phyloP scores from a whole-genome alignment of 2,797 vertebrate species.

The Lophotriccus pileatus region DNA sequence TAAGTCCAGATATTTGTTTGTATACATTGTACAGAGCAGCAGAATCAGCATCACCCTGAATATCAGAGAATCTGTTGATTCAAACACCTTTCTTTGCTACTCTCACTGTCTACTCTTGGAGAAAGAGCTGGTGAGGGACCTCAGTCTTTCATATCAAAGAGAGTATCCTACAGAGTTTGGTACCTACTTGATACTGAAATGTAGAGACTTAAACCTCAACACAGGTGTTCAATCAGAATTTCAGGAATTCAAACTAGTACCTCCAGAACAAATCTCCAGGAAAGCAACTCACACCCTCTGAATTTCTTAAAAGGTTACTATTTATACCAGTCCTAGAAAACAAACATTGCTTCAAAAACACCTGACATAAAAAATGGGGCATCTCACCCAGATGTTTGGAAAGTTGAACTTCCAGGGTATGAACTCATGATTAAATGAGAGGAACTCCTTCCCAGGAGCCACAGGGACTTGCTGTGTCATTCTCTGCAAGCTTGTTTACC shows the following conservation, averaged over 20 bases:
- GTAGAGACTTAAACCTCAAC: background rate
- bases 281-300: background rate
- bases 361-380: background rate
- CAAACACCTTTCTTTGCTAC: background rate
- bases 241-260: background rate
- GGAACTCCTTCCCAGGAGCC: background rate
- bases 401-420: background rate
- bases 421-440: background rate
- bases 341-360: background rate
- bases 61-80: background rate
- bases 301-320: background rate
- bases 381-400: background rate
- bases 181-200: background rate
- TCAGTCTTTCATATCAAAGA: background rate
- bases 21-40: background rate
- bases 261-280: background rate
- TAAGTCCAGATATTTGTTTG: background rate
- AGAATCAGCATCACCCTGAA: background rate
- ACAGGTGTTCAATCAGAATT: background rate
- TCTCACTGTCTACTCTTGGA: background rate
- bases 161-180: background rate
- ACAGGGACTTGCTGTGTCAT: background rate
- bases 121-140: background rate
- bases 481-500: background rate
- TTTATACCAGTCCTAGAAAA: background rate